A percentile compares a stretch with the other conserved stretches of the same genome.
Conservation (phyloP, 2,888 invertebrate genomes). For the Drosophila rubida region DNA sequence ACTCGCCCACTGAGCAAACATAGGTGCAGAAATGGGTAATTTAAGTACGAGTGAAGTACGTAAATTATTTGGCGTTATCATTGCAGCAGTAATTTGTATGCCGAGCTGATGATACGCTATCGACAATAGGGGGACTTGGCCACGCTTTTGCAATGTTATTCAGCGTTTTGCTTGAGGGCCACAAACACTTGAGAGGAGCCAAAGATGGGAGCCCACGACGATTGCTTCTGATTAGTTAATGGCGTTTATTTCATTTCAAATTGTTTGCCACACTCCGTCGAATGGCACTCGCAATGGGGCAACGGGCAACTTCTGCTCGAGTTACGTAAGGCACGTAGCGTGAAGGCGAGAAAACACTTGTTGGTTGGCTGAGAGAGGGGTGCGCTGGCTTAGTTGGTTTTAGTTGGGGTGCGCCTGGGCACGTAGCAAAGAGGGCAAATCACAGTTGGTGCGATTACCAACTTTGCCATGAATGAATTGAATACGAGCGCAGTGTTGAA, state of each 20-base stretch:
- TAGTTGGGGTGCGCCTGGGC: slow-evolving; percentile 41
- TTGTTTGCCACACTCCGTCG: slow-evolving; percentile 29
- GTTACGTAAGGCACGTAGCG: slow-evolving; percentile 65
- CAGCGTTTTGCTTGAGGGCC: slow-evolving; percentile 4
- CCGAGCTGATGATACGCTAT: slow-evolving; percentile 2
- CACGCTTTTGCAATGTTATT: slow-evolving; percentile 16
- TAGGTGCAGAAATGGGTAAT: slow-evolving; percentile 6
- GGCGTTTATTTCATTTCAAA: slow-evolving; percentile 70
- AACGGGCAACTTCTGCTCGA: slow-evolving; percentile 27
- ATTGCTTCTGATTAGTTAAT: slow-evolving; percentile 73
- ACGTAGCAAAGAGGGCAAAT: slow-evolving; percentile 60
- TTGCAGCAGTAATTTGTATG: slow-evolving; percentile 8
- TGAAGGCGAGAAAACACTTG: slow-evolving; percentile 65
- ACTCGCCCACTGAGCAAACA: background rate
- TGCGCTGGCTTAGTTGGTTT: background rate
- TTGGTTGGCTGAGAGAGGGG: slow-evolving; percentile 32
- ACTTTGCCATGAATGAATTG: slow-evolving; percentile 61
- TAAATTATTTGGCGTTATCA: slow-evolving; percentile 10
- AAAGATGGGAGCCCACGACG: background rate
- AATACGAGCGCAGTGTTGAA: slow-evolving; percentile 41
- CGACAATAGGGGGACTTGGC: slow-evolving; percentile 1
- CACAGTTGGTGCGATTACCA: slow-evolving; percentile 62
- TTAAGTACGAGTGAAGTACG: background rate
- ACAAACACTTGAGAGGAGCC: slow-evolving; percentile 1
- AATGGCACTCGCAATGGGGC: background rate